phyloP scores from a whole-genome alignment of 2,888 invertebrate genomes.

The Eristalis intricaria region DNA sequence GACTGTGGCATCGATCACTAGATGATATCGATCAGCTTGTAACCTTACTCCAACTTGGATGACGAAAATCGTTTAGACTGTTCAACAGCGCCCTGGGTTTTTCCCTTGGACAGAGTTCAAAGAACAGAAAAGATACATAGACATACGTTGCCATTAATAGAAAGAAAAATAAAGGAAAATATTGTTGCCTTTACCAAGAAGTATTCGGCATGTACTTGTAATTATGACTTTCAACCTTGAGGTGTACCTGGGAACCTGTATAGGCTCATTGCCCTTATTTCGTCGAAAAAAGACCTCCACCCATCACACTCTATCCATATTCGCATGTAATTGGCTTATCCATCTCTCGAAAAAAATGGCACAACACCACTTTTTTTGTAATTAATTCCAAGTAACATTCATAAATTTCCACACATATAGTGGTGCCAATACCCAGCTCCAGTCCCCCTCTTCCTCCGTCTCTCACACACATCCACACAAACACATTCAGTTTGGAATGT shows the following conservation, averaged over 20 bases:
- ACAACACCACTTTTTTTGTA: conserved; percentile 23
- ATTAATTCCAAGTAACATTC: conserved; percentile 51
- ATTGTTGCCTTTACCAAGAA: background rate
- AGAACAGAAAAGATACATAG: background rate
- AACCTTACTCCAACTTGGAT: no score
- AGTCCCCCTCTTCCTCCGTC: background rate
- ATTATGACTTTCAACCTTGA: background rate
- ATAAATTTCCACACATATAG: background rate
- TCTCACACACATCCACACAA: background rate
- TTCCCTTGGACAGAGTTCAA: background rate
- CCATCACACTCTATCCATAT: background rate
- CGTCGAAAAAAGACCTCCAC: background rate
- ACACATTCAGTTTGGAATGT: conserved; percentile 2
- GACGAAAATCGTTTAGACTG: background rate
- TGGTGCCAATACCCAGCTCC: background rate
- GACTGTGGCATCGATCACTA: no score
- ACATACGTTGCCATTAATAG: background rate
- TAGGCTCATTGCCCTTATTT: background rate
- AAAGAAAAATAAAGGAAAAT: no score
- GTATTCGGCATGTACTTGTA: background rate
- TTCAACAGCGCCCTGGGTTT: background rate
- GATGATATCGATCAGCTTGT: no score
- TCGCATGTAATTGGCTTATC: conserved; percentile 29
- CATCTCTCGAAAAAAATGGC: background rate
- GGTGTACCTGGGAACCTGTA: background rate